Percentiles rank a stretch among this genome's conserved stretches.
Evolutionary conservation across 2,888 invertebrate genomes (phyloP).

Genomic region (Phrixothrix hirtus): DNA sequence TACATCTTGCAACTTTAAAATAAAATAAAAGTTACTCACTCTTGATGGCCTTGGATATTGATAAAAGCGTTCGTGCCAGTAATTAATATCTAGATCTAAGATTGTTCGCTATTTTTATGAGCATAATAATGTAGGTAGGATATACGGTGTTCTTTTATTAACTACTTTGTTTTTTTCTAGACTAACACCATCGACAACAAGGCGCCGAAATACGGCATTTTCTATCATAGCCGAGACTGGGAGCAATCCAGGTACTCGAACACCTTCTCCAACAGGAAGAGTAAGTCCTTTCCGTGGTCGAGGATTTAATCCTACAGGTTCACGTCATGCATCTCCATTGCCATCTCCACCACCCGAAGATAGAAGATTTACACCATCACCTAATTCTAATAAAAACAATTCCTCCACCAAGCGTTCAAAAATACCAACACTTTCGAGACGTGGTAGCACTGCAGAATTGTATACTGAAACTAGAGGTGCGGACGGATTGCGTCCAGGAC

Average conservation of each 20-base stretch:
- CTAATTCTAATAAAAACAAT: neutral
- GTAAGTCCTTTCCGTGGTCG: conserved; percentile 55
- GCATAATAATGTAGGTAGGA: neutral
- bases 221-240: conserved; percentile 53
- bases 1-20: neutral
- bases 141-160: neutral
- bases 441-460: conserved; percentile 37
- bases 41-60: neutral
- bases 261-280: conserved; percentile 50
- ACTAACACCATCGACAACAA: conserved; percentile 44
- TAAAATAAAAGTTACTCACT: neutral
- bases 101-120: neutral
- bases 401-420: conserved; percentile 36
- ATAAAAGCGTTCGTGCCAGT: neutral
- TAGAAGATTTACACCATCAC: neutral
- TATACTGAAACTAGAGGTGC: conserved; percentile 47
- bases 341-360: conserved; percentile 47
- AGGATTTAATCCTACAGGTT: conserved; percentile 54
- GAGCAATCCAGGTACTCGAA: conserved; percentile 45
- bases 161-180: conserved; percentile 15
- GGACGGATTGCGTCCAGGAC: conserved; percentile 15
- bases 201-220: conserved; percentile 52
- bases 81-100: neutral
- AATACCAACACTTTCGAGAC: conserved; percentile 44
- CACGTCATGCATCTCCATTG: conserved; percentile 51